Base-by-base conservation (phyloP, 2,888 invertebrate genomes). In the Caenorhabditis virilis region DNA sequence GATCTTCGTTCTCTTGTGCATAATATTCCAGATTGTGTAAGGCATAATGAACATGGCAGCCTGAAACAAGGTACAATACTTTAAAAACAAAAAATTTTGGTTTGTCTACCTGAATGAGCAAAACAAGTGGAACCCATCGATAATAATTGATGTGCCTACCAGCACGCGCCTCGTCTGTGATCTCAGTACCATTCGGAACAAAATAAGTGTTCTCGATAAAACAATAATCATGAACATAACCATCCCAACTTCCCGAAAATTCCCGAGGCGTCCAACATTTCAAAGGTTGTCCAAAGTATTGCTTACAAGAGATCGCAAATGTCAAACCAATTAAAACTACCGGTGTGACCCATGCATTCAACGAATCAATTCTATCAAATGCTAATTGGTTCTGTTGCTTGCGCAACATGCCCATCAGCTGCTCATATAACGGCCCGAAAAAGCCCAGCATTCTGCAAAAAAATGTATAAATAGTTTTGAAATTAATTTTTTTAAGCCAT, bases 151-250 rank as follows among this genome's bases (percentile, higher is more conserved):
- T 64, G 16, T 64, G 58, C 30, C 64, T 54, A 23, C 41, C 54
- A 11, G 54, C 59, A 30, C 64, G 26, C 5, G 54, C 59, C 18
- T 54, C 47, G 20, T 64, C 59, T 1, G 64, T 55, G 20, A 64
- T 49, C 35, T 59, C 55, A 11, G 58, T 59, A 33, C 55, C 59
- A 46, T 59, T 59, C 18, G 64, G 59, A 33, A 59, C 52, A 45
- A 64, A 64, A 49, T 64, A 64, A 11, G 58, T 64, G 59, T 64
- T 55, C 33, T 58, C 64, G 16, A 64, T 64, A 26, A 64, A 64
- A 45, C 64, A 64, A 41, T 48, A 64, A 16, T 64, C 64, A 22
- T 64, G 59, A 25, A 59, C 59, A 38, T 64, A 64, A 6, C 59
- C 55, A 33, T 64, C 59, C 64, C 64, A 64, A 55, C 64, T 64